Evolutionary conservation across 2,888 invertebrate species (phyloP), one percentile per base, ranked within the genome.

Genomic region (Agapetus fuscipes): DNA sequence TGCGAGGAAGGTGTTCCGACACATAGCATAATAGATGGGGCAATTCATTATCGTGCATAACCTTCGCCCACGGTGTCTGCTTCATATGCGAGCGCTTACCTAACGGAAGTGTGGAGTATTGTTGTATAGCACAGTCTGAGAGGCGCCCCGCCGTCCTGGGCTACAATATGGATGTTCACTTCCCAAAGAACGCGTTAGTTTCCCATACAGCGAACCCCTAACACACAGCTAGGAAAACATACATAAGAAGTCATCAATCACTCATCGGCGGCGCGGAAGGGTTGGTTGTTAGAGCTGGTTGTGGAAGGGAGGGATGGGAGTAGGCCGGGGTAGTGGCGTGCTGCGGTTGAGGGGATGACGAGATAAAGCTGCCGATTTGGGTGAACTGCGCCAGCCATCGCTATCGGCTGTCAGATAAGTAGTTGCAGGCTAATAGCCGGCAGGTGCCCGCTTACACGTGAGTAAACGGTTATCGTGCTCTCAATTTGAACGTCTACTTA

Each of bases 171-270:
- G n/a, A n/a, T n/a, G n/a, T n/a, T n/a, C n/a, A n/a, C n/a, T n/a
- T n/a, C n/a, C n/a, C n/a, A n/a, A n/a, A n/a, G n/a, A n/a, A n/a
- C n/a, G n/a, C n/a, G n/a, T n/a, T n/a, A 20, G 4, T 20, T 9
- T 20, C 20, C 5, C 20, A 20, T 20, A 20, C 20, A 20, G 20
- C 34, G 20, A 33, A 30, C 27, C 25, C 33, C 36, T 16, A 34
- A 41, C 37, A 44, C 40, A 41, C 37, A 37, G 30, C 41, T 35
- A 38, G 41, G 32, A 39, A 44, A 46, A 46, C 43, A 44, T 46
- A 44, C 46, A 46, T 36, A 42, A 42, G 42, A 36, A 42, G 44
- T 47, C 47, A 47, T 47, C 47, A 47, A 47, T 47, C 47, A 47
- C 41, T 37, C 45, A 45, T 45, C 42, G n/a, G 47, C 41, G 15